These are phyloP conservation scores for Aplysina aerophoba DNA, from an alignment of 37 sponge, comb jelly and placozoan species.

Conservation along the genomic window DNA sequence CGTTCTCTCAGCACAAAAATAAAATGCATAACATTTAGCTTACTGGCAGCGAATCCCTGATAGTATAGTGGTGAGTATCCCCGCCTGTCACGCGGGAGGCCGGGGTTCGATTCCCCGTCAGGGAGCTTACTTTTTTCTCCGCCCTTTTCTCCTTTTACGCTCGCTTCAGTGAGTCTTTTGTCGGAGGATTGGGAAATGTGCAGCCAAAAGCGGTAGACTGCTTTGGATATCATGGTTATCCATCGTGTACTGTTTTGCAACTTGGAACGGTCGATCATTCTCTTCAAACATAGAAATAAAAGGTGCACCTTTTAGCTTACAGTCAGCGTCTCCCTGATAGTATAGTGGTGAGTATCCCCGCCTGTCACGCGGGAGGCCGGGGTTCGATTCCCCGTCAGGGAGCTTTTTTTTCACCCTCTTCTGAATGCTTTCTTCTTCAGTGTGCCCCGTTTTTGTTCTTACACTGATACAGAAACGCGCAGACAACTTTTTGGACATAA, in stretches of 20 bases:
- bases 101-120: conserved; percentile 93
- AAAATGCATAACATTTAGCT: too few species aligned
- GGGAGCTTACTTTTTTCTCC: conserved; percentile 74
- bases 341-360: conserved; percentile 97
- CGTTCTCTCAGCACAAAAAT: too few species aligned
- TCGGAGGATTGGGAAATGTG: too few species aligned
- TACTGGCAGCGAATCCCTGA: neutral
- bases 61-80: conserved; percentile 91
- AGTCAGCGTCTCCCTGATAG: conserved; percentile 68
- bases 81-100: conserved; percentile 95
- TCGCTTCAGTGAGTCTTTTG: too few species aligned
- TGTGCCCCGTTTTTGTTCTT: too few species aligned
- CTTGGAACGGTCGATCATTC: too few species aligned
- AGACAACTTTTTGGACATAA: too few species aligned
- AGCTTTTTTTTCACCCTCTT: conserved; percentile 60
- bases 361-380: conserved; percentile 94
- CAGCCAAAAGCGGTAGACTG: too few species aligned
- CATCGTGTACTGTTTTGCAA: too few species aligned
- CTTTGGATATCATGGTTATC: too few species aligned
- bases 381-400: conserved; percentile 94
- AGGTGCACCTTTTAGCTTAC: neutral
- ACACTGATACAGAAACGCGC: too few species aligned
- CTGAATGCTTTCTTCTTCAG: neutral
- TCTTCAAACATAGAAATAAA: too few species aligned
- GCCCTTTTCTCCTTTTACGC: conserved; percentile 39